Percentiles rank a stretch among this genome's conserved stretches.
These are phyloP conservation scores for Drusus annulatus DNA, from an alignment of 1,140 invertebrate species.

Conservation along the genomic window DNA sequence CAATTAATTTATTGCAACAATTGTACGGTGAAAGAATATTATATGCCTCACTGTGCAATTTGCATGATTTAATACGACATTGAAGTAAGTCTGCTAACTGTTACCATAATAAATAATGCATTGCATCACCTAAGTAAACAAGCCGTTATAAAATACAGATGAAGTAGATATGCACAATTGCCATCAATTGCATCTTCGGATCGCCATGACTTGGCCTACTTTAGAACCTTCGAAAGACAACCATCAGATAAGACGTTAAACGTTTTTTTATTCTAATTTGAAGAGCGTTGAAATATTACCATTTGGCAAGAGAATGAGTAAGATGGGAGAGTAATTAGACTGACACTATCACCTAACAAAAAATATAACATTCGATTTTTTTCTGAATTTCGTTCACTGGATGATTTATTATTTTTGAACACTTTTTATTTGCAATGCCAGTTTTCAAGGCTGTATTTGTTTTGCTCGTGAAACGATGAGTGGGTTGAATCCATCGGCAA, in stretches of 20 bases:
- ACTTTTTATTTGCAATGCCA: neutral
- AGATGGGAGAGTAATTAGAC: neutral
- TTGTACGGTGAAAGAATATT: neutral
- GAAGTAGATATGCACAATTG: neutral
- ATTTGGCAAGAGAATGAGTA: neutral
- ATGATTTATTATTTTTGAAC: constrained; percentile 15
- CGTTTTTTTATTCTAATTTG: constrained; percentile 5
- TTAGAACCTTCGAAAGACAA: neutral
- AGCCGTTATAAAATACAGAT: constrained; percentile 11
- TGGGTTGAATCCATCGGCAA: neutral
- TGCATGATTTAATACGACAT: neutral
- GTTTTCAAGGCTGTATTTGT: constrained; percentile 30
- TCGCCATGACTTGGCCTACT: constrained; percentile 30
- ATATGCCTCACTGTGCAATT: neutral
- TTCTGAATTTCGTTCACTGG: too few relatives aligned
- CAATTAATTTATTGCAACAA: neutral
- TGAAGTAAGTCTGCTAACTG: neutral
- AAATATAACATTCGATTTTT: neutral
- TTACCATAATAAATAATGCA: neutral
- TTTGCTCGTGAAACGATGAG: neutral
- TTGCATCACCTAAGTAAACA: constrained; percentile 31
- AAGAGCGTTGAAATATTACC: neutral
- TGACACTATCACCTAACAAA: neutral
- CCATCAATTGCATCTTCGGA: constrained; percentile 26
- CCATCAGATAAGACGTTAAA: neutral